Evolutionary conservation across 1,140 invertebrate species (phyloP).

Genomic region (Bombus confusus): DNA sequence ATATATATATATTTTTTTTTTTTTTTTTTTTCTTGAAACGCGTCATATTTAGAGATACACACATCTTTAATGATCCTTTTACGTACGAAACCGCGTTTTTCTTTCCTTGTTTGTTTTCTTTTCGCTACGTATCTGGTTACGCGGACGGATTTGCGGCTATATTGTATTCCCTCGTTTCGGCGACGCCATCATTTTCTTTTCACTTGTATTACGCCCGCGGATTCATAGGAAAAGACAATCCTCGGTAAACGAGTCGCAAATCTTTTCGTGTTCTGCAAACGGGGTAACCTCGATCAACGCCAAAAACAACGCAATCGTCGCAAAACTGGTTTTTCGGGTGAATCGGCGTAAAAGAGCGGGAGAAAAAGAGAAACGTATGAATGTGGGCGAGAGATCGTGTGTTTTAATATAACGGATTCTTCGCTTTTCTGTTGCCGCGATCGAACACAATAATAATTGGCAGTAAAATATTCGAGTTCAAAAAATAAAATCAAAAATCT

Average conservation of each 20-base stretch:
- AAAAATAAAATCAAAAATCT: not conserved
- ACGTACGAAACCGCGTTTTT: not conserved
- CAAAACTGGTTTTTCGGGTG: constrained; percentile 36
- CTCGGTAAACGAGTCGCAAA: constrained; percentile 35
- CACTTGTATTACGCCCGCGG: not conserved
- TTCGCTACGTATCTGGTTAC: constrained; percentile 19
- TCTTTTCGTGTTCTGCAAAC: constrained; percentile 44
- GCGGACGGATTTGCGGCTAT: constrained; percentile 43
- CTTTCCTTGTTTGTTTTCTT: not conserved
- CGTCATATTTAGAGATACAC: not conserved
- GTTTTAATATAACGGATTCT: constrained; percentile 30
- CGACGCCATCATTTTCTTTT: not conserved
- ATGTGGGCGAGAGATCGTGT: constrained; percentile 48
- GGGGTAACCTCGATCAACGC: not conserved
- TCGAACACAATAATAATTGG: constrained; percentile 14
- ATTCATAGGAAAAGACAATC: constrained; percentile 16
- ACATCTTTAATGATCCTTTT: not conserved
- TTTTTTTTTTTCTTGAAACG: constrained; percentile 35
- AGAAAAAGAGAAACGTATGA: constrained; percentile 44
- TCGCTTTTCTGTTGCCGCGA: constrained; percentile 48
- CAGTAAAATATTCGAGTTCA: constrained; percentile 3
- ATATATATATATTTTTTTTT: constrained; percentile 24
- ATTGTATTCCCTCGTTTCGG: not conserved
- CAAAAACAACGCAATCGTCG: constrained; percentile 3
- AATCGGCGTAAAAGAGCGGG: constrained; percentile 42